These are phyloP conservation scores for Drosophila auraria DNA, from an alignment of 1,140 invertebrate species.

Conservation along the genomic window DNA sequence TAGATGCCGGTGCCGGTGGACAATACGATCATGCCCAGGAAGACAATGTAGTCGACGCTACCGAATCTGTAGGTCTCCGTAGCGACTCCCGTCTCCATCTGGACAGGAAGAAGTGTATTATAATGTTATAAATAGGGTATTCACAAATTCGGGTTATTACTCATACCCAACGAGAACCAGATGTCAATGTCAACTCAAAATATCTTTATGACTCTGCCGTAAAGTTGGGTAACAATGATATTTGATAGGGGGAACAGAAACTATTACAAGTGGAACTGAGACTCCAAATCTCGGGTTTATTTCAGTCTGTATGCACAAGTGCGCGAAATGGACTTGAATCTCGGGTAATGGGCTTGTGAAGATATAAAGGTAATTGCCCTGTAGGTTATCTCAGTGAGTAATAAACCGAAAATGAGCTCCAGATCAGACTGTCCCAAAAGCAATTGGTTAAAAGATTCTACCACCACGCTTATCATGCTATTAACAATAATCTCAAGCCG, in stretches of 20 bases:
- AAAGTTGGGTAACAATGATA: conserved; percentile 3
- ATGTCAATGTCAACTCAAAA: neutral
- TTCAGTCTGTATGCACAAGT: conserved; percentile 29
- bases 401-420: neutral
- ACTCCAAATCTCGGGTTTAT: conserved; percentile 8
- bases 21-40: conserved; percentile 87
- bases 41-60: conserved; percentile 88
- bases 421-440: neutral
- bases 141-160: neutral
- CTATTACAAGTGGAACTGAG: conserved; percentile 28
- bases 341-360: neutral
- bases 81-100: conserved; percentile 14
- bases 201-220: conserved; percentile 8
- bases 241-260: conserved; percentile 3
- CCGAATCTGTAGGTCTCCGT: conserved; percentile 72
- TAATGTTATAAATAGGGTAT: neutral
- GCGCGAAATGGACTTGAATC: conserved; percentile 27
- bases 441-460: neutral
- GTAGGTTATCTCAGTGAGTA: conserved; percentile 2
- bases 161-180: neutral
- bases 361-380: neutral
- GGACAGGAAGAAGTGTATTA: neutral
- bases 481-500: conserved; percentile 12
- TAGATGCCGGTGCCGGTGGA: conserved; percentile 91
- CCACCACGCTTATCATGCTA: conserved; percentile 1